phyloP scores from a whole-genome alignment of 1,140 invertebrate species.

The Coenobita brevimanus region DNA sequence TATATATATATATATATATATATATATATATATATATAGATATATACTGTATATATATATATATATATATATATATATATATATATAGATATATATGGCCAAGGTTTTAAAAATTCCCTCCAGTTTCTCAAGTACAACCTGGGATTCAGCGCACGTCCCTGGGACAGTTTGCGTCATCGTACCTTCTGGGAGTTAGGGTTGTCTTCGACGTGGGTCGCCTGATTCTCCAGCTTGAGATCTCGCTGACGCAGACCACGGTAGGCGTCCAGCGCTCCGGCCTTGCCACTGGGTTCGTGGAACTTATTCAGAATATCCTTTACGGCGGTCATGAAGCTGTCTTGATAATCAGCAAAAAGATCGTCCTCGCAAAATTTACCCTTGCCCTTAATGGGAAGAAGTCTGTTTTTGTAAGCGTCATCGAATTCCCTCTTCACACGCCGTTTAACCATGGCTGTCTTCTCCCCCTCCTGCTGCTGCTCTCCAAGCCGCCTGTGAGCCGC shows the following conservation, averaged over 20 bases:
- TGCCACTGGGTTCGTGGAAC: neutral
- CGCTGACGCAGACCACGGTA: constrained; percentile 34
- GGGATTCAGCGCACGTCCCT: too few species aligned
- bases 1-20: too few species aligned
- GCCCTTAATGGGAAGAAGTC: neutral
- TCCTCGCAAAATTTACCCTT: constrained; percentile 13
- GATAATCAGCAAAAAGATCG: constrained; percentile 4
- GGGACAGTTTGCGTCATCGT: neutral
- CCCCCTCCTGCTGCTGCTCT: neutral
- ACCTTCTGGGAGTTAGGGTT: constrained; percentile 30
- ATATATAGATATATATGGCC: too few species aligned
- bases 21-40: too few species aligned
- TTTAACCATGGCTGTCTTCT: neutral
- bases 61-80: too few species aligned
- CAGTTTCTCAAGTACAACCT: too few species aligned
- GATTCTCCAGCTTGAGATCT: constrained; percentile 49
- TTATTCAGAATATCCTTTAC: constrained; percentile 28
- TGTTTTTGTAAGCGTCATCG: neutral
- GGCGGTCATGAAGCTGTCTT: constrained; percentile 3
- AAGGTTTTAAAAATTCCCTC: too few species aligned
- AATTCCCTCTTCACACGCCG: neutral
- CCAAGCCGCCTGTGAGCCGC: too few species aligned
- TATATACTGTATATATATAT: too few species aligned
- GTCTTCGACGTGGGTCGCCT: constrained; percentile 33
- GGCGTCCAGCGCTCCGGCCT: neutral